These are phyloP conservation scores for Centruroides sculpturatus DNA, from an alignment of 1,140 invertebrate species.

Conservation along the genomic window DNA sequence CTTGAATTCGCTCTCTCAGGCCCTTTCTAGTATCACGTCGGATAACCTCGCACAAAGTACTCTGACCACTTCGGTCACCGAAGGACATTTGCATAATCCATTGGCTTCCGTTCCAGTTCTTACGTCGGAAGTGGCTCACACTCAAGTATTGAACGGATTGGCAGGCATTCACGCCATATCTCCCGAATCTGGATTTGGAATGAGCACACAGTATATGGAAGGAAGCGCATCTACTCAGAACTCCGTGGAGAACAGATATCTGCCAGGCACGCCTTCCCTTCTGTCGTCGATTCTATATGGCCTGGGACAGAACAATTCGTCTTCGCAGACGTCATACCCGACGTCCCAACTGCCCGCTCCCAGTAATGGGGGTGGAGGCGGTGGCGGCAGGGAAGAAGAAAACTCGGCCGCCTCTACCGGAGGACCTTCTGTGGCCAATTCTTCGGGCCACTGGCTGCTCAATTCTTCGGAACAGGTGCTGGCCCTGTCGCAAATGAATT, in stretches of 20 bases:
- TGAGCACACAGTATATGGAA: neutral
- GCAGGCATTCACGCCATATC: conserved; percentile 2
- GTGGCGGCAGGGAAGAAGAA: conserved; percentile 1
- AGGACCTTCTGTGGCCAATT: neutral
- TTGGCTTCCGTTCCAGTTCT: conserved; percentile 1
- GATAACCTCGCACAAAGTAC: conserved; percentile 16
- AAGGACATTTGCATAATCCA: conserved; percentile 1
- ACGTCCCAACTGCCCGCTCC: neutral
- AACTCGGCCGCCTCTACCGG: conserved; percentile 1
- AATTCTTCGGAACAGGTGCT: conserved; percentile 9
- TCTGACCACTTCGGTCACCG: conserved; percentile 1
- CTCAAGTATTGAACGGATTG: conserved; percentile 9
- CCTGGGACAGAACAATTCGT: neutral
- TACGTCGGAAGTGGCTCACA: conserved; percentile 9
- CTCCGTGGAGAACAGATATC: neutral
- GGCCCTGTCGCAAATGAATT: conserved; percentile 4
- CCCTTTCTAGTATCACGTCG: conserved; percentile 20
- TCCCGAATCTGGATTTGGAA: neutral
- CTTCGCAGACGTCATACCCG: conserved; percentile 1
- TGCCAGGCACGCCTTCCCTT: conserved; percentile 3
- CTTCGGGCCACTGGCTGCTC: conserved; percentile 11
- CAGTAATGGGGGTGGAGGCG: neutral
- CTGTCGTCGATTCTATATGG: conserved; percentile 8
- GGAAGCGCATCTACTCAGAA: conserved; percentile 2
- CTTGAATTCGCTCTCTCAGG: conserved; percentile 25